Conservation (phyloP, 2,113 vertebrate species). For the Rhagologus leucostigma region DNA sequence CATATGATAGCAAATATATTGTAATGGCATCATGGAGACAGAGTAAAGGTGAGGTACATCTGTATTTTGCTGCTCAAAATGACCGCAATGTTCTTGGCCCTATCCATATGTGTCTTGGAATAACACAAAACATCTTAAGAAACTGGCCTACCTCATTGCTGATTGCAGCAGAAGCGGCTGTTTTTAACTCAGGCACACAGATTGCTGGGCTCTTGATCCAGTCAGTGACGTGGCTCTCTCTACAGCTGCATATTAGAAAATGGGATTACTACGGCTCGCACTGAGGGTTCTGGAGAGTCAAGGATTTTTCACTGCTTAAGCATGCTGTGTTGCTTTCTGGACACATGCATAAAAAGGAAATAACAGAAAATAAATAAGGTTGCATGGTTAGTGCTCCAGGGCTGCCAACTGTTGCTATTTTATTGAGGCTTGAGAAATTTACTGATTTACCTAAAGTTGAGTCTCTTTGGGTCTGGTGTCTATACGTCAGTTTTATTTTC, state of each 20-base stretch:
- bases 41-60: background rate
- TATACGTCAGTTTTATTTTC: background rate
- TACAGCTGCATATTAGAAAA: background rate
- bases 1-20: background rate
- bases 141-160: background rate
- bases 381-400: background rate
- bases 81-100: background rate
- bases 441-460: background rate
- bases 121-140: background rate
- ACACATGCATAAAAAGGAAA: background rate
- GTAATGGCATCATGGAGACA: background rate
- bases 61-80: background rate
- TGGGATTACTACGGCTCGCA: background rate
- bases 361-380: slow-evolving; percentile 4
- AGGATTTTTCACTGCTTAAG: background rate
- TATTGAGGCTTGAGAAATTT: background rate
- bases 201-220: background rate
- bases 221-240: background rate
- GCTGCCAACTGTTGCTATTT: background rate
- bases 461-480: background rate
- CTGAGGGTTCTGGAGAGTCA: background rate
- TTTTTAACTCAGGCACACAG: background rate
- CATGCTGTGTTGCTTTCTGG: background rate
- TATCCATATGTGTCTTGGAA: background rate
- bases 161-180: background rate